Evolutionary conservation across 2,797 vertebrate species (phyloP).

Genomic region (Falco biarmicus): DNA sequence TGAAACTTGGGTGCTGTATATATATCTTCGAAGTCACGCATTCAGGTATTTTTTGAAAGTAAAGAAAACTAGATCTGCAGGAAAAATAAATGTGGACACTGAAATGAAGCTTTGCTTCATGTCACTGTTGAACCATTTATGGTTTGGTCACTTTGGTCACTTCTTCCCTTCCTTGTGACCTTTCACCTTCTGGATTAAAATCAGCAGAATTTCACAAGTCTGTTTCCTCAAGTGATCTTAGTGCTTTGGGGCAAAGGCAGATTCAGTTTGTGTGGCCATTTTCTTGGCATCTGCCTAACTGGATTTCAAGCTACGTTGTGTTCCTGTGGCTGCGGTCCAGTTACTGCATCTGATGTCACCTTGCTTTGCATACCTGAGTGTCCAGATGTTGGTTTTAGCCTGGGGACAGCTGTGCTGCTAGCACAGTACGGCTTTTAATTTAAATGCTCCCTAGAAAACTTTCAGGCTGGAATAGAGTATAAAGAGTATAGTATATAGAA

Average conservation of each 20-base stretch:
- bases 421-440: background rate
- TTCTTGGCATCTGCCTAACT: background rate
- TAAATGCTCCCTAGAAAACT: background rate
- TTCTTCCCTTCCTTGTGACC: background rate
- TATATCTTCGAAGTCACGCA: background rate
- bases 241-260: background rate
- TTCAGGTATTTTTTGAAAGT: background rate
- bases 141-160: background rate
- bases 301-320: background rate
- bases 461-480: background rate
- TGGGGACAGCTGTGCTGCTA: background rate
- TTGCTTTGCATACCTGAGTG: background rate
- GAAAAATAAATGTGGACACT: background rate
- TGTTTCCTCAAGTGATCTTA: accelerated
- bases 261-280: background rate
- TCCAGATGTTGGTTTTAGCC: background rate
- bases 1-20: background rate
- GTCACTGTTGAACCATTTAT: background rate
- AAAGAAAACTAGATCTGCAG: background rate
- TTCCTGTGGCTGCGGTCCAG: background rate
- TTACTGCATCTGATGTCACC: background rate
- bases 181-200: background rate
- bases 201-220: background rate
- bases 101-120: background rate
- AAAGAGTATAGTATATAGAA: too few species aligned